phyloP scores from a whole-genome alignment of 2,113 vertebrate genomes.

The Vanacampus margaritifer region DNA sequence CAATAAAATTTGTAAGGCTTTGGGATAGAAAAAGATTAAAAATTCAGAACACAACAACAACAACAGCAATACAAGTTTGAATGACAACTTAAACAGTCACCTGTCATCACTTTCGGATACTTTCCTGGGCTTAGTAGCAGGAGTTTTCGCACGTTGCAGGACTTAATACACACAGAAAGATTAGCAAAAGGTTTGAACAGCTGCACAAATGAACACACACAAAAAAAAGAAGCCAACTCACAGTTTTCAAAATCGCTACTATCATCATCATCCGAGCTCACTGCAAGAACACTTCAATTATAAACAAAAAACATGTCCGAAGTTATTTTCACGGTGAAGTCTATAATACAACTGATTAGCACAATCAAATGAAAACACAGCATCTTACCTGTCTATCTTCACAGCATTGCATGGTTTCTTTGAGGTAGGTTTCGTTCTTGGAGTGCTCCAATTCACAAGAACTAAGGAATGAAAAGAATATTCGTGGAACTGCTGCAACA shows the following conservation, averaged over 20 bases:
- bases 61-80: not conserved
- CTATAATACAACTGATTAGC: not conserved
- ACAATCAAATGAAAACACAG: not conserved
- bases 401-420: conserved; percentile 34
- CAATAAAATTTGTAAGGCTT: conserved; percentile 70
- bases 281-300: conserved; percentile 37
- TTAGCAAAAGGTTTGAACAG: not conserved
- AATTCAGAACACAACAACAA: not conserved
- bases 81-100: conserved; percentile 31
- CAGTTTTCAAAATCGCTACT: conserved; percentile 68
- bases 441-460: conserved; percentile 57
- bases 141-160: conserved; percentile 68
- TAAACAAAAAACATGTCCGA: not conserved
- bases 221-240: conserved; percentile 43
- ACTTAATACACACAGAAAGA: conserved; percentile 47
- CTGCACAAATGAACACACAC: not conserved
- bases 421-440: conserved; percentile 44
- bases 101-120: conserved; percentile 58
- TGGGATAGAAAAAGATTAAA: not conserved
- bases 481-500: not conserved
- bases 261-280: conserved; percentile 65
- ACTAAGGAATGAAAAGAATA: conserved; percentile 36
- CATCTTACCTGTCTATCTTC: conserved; percentile 48
- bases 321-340: not conserved
- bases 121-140: conserved; percentile 44